Evolutionary conservation across 2,888 invertebrate species (phyloP).

Genomic region (Folsomia candida): DNA sequence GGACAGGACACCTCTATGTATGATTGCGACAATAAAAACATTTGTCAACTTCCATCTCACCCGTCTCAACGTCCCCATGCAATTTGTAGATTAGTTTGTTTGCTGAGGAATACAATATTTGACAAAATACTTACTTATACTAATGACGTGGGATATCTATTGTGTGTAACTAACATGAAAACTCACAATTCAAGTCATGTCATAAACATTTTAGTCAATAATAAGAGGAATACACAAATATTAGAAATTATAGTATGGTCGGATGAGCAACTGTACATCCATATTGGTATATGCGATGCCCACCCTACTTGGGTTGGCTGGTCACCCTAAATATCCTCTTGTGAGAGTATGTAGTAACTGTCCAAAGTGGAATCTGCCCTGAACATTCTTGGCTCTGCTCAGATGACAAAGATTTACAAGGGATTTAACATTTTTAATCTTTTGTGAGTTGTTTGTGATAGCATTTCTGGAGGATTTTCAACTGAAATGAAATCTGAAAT

Average conservation of each 20-base stretch:
- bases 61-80: neutral
- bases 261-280: neutral
- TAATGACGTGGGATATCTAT: neutral
- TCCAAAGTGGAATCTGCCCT: too few relatives aligned
- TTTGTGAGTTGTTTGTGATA: conserved; percentile 24
- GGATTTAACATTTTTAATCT: conserved; percentile 15
- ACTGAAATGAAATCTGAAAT: neutral
- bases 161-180: neutral
- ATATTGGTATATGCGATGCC: neutral
- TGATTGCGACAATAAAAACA: too few relatives aligned
- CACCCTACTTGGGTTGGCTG: neutral
- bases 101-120: neutral
- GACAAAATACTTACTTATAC: neutral
- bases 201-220: neutral
- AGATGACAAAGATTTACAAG: neutral
- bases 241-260: neutral
- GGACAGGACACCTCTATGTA: too few relatives aligned
- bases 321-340: too few relatives aligned
- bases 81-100: neutral
- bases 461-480: neutral
- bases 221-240: neutral
- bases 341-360: too few relatives aligned
- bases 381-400: too few relatives aligned
- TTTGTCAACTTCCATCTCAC: too few relatives aligned
- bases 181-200: neutral